A percentile compares a stretch with the other conserved stretches of the same genome.
phyloP scores from a whole-genome alignment of 2,797 vertebrate species.

The Ptychobarbus kaznakovi region DNA sequence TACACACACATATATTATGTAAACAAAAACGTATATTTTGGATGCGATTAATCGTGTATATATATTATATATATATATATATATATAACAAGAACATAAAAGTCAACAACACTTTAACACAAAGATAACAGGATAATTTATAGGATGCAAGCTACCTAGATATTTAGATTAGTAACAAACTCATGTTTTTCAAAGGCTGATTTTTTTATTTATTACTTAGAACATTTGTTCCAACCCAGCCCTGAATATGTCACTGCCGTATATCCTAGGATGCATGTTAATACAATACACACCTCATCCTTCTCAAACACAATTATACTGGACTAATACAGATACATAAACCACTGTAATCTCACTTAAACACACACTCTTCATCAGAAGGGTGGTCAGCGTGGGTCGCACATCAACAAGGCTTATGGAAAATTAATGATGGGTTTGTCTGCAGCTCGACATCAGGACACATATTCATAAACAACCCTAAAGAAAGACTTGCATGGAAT shows the following conservation, averaged over 20 bases:
- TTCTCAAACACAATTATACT: background rate
- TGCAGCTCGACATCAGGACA: background rate
- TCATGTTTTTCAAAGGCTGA: background rate
- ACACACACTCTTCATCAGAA: constrained; percentile 13
- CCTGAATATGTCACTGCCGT: background rate
- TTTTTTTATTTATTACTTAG: background rate
- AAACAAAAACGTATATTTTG: too few relatives aligned
- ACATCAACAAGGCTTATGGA: constrained; percentile 8
- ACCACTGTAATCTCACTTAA: background rate
- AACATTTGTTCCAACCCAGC: background rate
- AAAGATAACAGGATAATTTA: background rate
- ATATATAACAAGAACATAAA: too few relatives aligned
- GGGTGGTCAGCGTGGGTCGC: background rate
- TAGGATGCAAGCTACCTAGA: background rate
- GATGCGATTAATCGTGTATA: too few relatives aligned
- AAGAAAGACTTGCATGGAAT: background rate
- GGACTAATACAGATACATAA: background rate
- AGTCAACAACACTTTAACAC: background rate
- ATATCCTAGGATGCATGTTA: background rate
- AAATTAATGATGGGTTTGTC: constrained; percentile 29
- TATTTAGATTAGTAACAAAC: background rate
- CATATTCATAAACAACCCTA: background rate
- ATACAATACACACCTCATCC: background rate
- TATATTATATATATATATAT: too few relatives aligned
- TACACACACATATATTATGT: too few relatives aligned